These are phyloP conservation scores for Dolichallabes microphthalmus DNA, from an alignment of 2,113 vertebrate species.

Conservation along the genomic window DNA sequence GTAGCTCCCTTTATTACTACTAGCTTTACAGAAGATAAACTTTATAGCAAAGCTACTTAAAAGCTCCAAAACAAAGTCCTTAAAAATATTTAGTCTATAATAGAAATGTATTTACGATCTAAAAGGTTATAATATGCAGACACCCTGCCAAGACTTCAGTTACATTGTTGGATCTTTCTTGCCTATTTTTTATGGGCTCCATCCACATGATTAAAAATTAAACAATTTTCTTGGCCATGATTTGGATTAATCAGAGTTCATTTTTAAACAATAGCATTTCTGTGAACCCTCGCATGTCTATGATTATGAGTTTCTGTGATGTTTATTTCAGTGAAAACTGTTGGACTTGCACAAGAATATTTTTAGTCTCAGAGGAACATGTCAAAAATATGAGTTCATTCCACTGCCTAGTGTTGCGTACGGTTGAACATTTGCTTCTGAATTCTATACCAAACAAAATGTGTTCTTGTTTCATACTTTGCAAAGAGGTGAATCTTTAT, in stretches of 20 bases:
- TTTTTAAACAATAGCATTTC: slow-evolving; percentile 26
- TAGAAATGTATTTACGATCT: not conserved
- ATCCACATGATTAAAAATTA: slow-evolving; percentile 29
- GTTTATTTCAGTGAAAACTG: slow-evolving; percentile 26
- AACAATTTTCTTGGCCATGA: not conserved
- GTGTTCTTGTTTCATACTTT: slow-evolving; percentile 25
- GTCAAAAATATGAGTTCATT: slow-evolving; percentile 27
- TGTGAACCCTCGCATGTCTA: slow-evolving; percentile 30
- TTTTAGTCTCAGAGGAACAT: not conserved
- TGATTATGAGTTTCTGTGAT: slow-evolving; percentile 14
- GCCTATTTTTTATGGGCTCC: not conserved
- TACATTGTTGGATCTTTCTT: not conserved
- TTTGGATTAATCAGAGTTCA: slow-evolving; percentile 7
- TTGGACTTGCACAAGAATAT: not conserved
- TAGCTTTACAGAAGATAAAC: not conserved
- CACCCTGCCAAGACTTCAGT: slow-evolving; percentile 12
- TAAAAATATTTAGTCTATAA: not conserved
- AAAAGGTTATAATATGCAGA: slow-evolving; percentile 6
- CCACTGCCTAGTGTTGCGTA: slow-evolving; percentile 23
- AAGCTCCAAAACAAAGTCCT: not conserved
- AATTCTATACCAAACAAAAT: slow-evolving; percentile 36
- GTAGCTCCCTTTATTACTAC: not conserved
- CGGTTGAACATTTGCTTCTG: slow-evolving; percentile 9
- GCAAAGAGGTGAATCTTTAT: slow-evolving; percentile 36
- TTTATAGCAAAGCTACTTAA: not conserved